Evolutionary conservation across 2,113 vertebrate genomes (phyloP).

Genomic region (Rutilus rutilus): DNA sequence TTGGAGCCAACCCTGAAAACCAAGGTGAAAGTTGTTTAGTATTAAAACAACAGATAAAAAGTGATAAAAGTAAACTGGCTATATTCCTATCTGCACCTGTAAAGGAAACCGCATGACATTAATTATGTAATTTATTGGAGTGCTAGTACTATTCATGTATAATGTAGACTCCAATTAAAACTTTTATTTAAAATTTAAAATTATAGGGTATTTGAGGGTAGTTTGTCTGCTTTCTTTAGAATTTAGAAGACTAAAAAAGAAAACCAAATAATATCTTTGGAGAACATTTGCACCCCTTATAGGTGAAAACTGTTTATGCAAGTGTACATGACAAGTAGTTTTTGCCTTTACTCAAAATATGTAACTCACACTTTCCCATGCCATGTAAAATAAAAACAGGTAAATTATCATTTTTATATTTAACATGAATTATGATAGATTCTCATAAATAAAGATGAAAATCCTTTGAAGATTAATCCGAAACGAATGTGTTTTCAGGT

Average conservation of each 20-base stretch:
- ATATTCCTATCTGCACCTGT: neutral
- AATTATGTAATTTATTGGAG: neutral
- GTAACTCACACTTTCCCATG: neutral
- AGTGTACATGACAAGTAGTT: neutral
- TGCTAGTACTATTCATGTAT: neutral
- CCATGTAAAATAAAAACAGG: no score
- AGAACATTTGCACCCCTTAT: constrained; percentile 40
- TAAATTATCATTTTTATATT: neutral
- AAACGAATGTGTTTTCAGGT: neutral
- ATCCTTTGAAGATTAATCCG: neutral
- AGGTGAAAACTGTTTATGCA: constrained; percentile 10
- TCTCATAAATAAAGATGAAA: neutral
- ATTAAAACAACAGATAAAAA: constrained; percentile 1
- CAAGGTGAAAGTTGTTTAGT: constrained; percentile 1
- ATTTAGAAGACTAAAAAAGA: neutral
- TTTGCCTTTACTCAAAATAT: neutral
- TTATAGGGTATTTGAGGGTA: neutral
- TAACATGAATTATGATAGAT: neutral
- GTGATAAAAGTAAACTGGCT: neutral
- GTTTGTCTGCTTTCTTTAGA: neutral
- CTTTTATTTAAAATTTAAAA: no score
- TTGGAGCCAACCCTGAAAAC: constrained; percentile 25
- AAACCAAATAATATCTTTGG: neutral
- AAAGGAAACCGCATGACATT: neutral
- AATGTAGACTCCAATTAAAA: neutral